These are phyloP conservation scores for Yponomeuta plumbellus DNA, from an alignment of 2,888 invertebrate genomes.

Conservation along the genomic window DNA sequence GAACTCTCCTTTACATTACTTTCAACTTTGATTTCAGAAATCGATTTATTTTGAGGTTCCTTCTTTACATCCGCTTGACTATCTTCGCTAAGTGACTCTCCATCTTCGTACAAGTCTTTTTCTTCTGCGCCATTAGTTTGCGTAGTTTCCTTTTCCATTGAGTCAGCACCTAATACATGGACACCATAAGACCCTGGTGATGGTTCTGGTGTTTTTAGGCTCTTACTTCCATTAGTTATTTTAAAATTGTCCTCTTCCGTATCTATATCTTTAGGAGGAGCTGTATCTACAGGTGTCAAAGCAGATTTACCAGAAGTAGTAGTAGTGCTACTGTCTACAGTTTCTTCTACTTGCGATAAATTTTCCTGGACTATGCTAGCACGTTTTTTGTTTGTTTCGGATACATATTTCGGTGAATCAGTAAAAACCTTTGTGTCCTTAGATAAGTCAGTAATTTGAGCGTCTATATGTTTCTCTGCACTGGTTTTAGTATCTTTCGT, in stretches of 20 bases:
- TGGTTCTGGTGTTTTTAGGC: neutral
- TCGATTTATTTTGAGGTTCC: conserved; percentile 11
- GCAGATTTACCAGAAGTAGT: too few species aligned
- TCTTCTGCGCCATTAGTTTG: conserved; percentile 15
- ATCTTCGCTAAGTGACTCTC: conserved; percentile 32
- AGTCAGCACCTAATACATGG: neutral
- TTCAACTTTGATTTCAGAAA: conserved; percentile 6
- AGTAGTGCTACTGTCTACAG: too few species aligned
- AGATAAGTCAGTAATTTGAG: too few species aligned
- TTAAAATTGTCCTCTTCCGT: neutral
- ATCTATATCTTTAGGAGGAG: neutral
- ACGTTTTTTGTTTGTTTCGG: neutral
- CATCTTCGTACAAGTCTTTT: conserved; percentile 23
- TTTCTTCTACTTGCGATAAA: neutral
- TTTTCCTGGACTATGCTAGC: neutral
- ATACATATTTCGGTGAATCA: neutral
- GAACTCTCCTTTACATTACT: neutral
- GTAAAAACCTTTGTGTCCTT: neutral
- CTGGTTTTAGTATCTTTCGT: too few species aligned
- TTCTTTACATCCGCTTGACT: conserved; percentile 27
- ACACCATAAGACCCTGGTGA: neutral
- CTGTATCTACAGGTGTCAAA: too few species aligned
- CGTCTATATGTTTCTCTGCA: too few species aligned
- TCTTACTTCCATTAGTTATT: neutral
- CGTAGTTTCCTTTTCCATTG: conserved; percentile 3